Conservation (phyloP, 2,797 vertebrate genomes). For the Melopsittacus undulatus region DNA sequence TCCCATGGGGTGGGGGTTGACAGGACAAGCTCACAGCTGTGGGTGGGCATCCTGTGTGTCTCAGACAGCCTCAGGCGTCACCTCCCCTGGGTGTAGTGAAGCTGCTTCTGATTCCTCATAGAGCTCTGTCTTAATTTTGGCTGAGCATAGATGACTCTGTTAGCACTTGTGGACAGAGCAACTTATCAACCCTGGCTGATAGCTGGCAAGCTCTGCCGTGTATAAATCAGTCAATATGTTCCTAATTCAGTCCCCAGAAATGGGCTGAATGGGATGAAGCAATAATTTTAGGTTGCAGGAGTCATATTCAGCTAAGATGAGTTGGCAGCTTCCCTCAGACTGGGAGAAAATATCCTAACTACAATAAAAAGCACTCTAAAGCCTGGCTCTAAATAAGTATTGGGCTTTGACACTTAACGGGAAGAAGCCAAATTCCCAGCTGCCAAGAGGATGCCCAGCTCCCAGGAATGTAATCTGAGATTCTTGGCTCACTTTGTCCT, state of each 20-base stretch:
- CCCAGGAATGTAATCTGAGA: conserved; percentile 3
- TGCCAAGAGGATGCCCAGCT: background rate
- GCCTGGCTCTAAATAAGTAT: conserved; percentile 19
- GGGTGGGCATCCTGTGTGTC: background rate
- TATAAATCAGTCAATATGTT: background rate
- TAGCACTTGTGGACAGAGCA: background rate
- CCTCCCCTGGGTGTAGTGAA: background rate
- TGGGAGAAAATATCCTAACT: conserved; percentile 16
- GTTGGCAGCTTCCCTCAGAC: conserved; percentile 9
- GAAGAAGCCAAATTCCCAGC: conserved; percentile 10
- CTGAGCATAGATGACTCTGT: background rate
- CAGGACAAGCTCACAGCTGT: background rate
- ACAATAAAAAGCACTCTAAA: background rate
- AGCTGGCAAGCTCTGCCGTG: background rate
- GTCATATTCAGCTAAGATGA: background rate
- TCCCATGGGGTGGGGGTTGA: background rate
- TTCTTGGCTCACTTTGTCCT: background rate
- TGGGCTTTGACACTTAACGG: background rate
- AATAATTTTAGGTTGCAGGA: background rate
- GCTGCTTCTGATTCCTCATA: background rate
- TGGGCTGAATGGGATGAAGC: background rate
- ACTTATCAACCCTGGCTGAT: background rate
- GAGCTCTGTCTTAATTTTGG: background rate
- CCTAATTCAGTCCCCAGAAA: background rate
- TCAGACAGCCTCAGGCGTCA: background rate